phyloP scores from a whole-genome alignment of 2,113 vertebrate genomes.

The Lutjanus erythropterus region DNA sequence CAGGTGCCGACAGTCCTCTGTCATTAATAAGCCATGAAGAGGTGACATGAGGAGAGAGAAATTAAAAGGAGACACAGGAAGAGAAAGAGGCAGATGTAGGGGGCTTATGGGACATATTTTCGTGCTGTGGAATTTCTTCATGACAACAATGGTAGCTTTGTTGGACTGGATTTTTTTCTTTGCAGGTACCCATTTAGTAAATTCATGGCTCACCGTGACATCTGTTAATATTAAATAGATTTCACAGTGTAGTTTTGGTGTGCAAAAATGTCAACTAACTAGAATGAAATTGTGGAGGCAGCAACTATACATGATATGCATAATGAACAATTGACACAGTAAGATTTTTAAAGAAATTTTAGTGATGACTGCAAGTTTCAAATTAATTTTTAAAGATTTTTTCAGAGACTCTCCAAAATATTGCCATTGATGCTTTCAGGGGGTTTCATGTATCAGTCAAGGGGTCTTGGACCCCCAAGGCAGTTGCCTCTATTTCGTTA shows the following conservation, averaged over 20 bases:
- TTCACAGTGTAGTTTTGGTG: not conserved
- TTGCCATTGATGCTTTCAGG: no score
- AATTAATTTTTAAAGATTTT: no score
- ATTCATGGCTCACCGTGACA: not conserved
- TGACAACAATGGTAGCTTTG: not conserved
- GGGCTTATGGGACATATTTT: not conserved
- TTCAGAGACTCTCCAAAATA: no score
- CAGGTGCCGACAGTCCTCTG: slow-evolving; percentile 56
- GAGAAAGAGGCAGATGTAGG: not conserved
- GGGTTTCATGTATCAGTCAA: no score
- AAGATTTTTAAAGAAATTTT: no score
- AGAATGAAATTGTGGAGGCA: not conserved
- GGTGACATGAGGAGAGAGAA: slow-evolving; percentile 37
- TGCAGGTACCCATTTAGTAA: not conserved
- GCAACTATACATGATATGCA: no score
- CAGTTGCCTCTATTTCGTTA: no score
- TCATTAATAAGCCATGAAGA: slow-evolving; percentile 42
- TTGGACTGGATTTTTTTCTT: not conserved
- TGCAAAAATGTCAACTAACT: not conserved
- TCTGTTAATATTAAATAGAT: not conserved
- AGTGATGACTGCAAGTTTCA: no score
- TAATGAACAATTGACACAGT: no score
- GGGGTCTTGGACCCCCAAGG: no score
- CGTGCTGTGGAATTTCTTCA: not conserved
- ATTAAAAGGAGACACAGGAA: slow-evolving; percentile 10